Evolutionary conservation across 2,888 invertebrate genomes (phyloP).

Genomic region (Hecatera dysodea): DNA sequence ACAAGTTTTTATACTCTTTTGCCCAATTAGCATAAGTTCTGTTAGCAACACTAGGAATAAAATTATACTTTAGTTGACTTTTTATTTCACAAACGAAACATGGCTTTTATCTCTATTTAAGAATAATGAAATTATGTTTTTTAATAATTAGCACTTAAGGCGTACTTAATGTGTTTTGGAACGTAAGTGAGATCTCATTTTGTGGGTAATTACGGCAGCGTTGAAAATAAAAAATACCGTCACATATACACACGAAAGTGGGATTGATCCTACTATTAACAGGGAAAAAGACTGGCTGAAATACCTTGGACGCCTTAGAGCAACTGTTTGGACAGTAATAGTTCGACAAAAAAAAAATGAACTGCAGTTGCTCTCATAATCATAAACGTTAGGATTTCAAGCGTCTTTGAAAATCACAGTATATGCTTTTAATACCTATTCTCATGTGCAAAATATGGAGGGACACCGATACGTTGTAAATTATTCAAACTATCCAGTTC

Average conservation of each 20-base stretch:
- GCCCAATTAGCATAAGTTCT: conserved; percentile 68
- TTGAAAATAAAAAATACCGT: too few relatives aligned
- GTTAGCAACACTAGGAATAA: conserved; percentile 53
- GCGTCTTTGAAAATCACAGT: too few relatives aligned
- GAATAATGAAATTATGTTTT: conserved; percentile 16
- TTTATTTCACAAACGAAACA: conserved; percentile 39
- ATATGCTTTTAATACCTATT: too few relatives aligned
- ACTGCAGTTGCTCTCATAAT: too few relatives aligned
- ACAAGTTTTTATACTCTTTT: conserved; percentile 59
- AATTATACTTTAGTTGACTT: conserved; percentile 45
- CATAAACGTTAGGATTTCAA: too few relatives aligned
- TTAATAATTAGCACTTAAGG: conserved; percentile 9
- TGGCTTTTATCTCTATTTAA: conserved; percentile 14
- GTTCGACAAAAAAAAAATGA: too few relatives aligned
- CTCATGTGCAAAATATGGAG: too few relatives aligned
- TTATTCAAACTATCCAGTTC: neutral
- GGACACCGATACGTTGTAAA: neutral
- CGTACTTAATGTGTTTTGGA: neutral
- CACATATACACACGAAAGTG: too few relatives aligned
- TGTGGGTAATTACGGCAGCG: neutral
- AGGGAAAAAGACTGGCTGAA: too few relatives aligned
- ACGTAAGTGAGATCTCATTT: neutral
- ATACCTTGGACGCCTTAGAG: too few relatives aligned
- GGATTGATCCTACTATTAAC: too few relatives aligned
- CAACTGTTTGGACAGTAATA: too few relatives aligned